Evolutionary conservation across 2,113 vertebrate genomes (phyloP).

Genomic region (Pachypanchax playfairii): DNA sequence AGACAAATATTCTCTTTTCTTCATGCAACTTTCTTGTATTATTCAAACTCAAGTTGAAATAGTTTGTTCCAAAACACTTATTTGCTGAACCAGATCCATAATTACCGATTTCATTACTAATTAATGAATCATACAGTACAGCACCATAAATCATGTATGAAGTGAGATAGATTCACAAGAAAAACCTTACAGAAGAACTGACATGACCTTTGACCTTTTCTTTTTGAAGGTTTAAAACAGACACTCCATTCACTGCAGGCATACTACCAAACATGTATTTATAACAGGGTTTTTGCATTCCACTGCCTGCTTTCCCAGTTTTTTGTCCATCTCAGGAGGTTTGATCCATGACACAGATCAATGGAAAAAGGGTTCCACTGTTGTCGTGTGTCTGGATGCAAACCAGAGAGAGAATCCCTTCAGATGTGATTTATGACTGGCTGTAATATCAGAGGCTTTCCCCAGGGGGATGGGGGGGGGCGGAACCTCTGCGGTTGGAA

Average conservation of each 20-base stretch:
- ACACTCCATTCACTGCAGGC: background rate
- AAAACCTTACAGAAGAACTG: background rate
- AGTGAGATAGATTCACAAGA: background rate
- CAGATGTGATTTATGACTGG: conserved; percentile 16
- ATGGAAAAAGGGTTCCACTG: conserved; percentile 26
- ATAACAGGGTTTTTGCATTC: background rate
- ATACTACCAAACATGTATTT: background rate
- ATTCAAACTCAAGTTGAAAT: conserved; percentile 17
- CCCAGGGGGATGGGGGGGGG: conserved; percentile 21
- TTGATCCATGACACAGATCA: background rate
- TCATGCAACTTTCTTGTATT: conserved; percentile 9
- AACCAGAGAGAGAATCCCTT: conserved; percentile 48
- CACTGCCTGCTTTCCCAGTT: conserved; percentile 4
- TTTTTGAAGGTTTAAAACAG: background rate
- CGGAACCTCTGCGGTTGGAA: conserved; percentile 53
- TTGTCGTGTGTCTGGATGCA: conserved; percentile 30
- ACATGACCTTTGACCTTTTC: background rate
- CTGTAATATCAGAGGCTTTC: conserved; percentile 25
- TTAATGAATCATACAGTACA: no score
- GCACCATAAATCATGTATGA: no score
- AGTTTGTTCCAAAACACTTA: no score
- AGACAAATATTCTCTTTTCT: conserved; percentile 3
- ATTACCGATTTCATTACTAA: no score
- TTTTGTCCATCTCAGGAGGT: conserved; percentile 5
- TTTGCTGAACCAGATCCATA: no score